Percentiles rank a stretch among this genome's conserved stretches.
Conservation (phyloP, 1,140 invertebrate species). For the Arion vulgaris region DNA sequence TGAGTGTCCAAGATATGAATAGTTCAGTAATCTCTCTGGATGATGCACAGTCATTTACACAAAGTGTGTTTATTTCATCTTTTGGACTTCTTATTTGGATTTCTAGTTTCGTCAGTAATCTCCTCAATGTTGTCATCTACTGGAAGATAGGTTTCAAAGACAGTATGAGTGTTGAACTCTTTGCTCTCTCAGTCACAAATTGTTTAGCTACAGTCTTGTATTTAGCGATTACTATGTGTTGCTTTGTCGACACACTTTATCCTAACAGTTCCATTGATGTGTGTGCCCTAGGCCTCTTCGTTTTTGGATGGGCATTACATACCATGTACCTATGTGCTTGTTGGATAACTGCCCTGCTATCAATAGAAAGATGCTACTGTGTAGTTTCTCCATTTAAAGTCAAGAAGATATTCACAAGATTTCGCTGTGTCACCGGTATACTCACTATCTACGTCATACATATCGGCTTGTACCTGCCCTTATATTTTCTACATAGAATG, state of each 20-base stretch:
- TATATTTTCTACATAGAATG: neutral
- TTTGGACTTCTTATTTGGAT: too few species aligned
- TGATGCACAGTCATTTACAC: too few species aligned
- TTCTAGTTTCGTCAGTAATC: neutral
- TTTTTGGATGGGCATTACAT: neutral
- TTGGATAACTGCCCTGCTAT: neutral
- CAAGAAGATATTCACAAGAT: neutral
- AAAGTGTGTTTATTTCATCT: too few species aligned
- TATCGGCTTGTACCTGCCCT: neutral
- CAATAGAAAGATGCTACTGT: neutral
- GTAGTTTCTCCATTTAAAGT: constrained; percentile 4
- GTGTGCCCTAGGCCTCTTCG: neutral
- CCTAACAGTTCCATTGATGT: neutral
- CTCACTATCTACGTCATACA: neutral
- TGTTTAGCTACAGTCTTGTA: neutral
- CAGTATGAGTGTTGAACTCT: constrained; percentile 13
- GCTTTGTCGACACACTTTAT: neutral
- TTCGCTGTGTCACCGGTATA: neutral
- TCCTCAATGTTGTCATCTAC: neutral
- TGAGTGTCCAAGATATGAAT: too few species aligned
- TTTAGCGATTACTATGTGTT: neutral
- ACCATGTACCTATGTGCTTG: neutral
- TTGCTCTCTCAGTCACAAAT: neutral
- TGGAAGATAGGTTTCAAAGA: neutral
- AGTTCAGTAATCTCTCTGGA: too few species aligned